Conservation (phyloP, 2,113 vertebrate genomes). For the Brachypteracias leptosomus region DNA sequence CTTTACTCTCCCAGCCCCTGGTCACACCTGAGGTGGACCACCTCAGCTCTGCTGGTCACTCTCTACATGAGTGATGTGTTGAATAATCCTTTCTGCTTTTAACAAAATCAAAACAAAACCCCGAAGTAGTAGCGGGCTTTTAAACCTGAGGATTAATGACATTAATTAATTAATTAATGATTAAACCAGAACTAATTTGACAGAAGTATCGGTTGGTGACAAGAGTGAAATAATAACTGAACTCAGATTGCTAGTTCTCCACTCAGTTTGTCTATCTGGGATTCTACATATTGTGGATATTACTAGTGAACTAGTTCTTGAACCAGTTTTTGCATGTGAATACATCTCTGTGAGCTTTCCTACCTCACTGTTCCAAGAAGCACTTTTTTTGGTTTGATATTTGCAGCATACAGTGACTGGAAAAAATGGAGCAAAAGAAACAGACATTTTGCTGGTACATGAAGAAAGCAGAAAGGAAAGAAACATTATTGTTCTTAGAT, state of each 20-base stretch:
- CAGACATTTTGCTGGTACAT: neutral
- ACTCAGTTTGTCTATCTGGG: neutral
- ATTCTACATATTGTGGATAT: neutral
- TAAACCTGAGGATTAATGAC: neutral
- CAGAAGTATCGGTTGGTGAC: neutral
- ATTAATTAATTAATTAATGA: neutral
- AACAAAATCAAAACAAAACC: neutral
- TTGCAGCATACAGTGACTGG: neutral
- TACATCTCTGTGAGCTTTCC: neutral
- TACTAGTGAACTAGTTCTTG: neutral
- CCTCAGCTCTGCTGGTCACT: neutral
- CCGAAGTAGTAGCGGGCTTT: neutral
- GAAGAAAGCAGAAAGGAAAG: neutral
- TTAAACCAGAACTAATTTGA: neutral
- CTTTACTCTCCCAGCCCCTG: neutral
- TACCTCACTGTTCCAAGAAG: neutral
- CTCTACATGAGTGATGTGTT: neutral
- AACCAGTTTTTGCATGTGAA: neutral
- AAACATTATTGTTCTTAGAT: constrained; percentile 15
- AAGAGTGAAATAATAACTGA: neutral
- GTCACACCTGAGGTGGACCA: neutral
- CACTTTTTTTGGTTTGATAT: neutral
- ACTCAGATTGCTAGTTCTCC: rapidly evolving
- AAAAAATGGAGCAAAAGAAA: neutral
- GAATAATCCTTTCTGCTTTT: neutral